A percentile compares a stretch with the other conserved stretches of the same genome.
Evolutionary conservation across 2,797 vertebrate genomes (phyloP).

Genomic region (Triplophysa bombifrons): DNA sequence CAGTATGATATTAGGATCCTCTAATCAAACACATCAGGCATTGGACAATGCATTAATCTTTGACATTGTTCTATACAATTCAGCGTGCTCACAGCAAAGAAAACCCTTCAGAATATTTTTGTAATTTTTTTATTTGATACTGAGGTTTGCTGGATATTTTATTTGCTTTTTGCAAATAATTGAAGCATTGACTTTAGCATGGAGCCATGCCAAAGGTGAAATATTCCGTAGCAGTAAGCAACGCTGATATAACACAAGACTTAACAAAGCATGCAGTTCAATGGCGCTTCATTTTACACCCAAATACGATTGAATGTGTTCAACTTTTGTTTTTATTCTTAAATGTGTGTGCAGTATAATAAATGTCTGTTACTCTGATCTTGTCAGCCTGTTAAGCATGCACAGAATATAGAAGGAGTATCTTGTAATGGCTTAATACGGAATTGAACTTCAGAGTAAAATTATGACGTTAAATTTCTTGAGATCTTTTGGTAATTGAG

Average conservation of each 20-base stretch:
- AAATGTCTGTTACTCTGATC: slow-evolving; percentile 56
- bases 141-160: slow-evolving; percentile 39
- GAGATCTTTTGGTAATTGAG: slow-evolving; percentile 2
- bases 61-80: slow-evolving; percentile 16
- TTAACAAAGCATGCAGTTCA: slow-evolving; percentile 47
- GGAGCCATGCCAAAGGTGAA: slow-evolving; percentile 38
- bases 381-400: slow-evolving; percentile 36
- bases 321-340: slow-evolving; percentile 48
- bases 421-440: slow-evolving; percentile 11
- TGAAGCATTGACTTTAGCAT: slow-evolving; percentile 57
- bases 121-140: slow-evolving; percentile 64
- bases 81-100: slow-evolving; percentile 16
- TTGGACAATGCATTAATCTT: not conserved
- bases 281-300: slow-evolving; percentile 58
- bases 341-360: slow-evolving; percentile 38
- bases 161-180: slow-evolving; percentile 46
- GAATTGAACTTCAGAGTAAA: slow-evolving; percentile 12
- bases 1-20: not conserved
- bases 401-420: slow-evolving; percentile 21
- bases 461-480: slow-evolving; percentile 20
- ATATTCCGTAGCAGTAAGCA: slow-evolving; percentile 48
- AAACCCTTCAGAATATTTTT: slow-evolving; percentile 67
- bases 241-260: slow-evolving; percentile 58
- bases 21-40: not conserved
- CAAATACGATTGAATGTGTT: slow-evolving; percentile 54